A percentile compares a stretch with the other conserved stretches of the same genome.
Evolutionary conservation across 2,797 vertebrate genomes (phyloP).

Genomic region (Cossypha caffra): DNA sequence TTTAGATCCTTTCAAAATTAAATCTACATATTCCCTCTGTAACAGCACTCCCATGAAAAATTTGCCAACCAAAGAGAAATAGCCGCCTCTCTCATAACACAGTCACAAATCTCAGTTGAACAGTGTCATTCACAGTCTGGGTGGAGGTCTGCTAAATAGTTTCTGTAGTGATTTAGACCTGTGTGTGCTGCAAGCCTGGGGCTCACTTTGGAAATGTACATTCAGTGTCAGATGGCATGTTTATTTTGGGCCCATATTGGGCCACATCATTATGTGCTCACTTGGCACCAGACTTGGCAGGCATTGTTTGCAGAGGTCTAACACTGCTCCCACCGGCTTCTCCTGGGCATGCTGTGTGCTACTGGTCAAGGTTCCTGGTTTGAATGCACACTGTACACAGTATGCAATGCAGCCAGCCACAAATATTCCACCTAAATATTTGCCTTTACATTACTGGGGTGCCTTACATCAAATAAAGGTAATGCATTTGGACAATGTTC

Average conservation of each 20-base stretch:
- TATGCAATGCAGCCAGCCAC: not conserved
- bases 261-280: not conserved
- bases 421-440: not conserved
- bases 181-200: not conserved
- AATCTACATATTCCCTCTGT: not conserved
- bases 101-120: not conserved
- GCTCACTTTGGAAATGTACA: not conserved
- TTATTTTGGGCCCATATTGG: not conserved
- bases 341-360: not conserved
- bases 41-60: not conserved
- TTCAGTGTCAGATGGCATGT: not conserved
- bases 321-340: not conserved
- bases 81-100: not conserved
- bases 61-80: not conserved
- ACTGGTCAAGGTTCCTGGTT: not conserved
- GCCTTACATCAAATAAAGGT: not conserved
- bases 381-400: rapidly evolving
- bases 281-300: not conserved
- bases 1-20: not conserved
- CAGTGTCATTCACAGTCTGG: not conserved
- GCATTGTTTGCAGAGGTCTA: not conserved
- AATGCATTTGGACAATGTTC: not conserved
- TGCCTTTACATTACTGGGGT: not conserved
- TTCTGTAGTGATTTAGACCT: not conserved
- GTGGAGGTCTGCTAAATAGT: not conserved